Evolutionary conservation across 2,113 vertebrate species (phyloP), one percentile per base, ranked within the genome.

Genomic region (Elephantulus edwardii): DNA sequence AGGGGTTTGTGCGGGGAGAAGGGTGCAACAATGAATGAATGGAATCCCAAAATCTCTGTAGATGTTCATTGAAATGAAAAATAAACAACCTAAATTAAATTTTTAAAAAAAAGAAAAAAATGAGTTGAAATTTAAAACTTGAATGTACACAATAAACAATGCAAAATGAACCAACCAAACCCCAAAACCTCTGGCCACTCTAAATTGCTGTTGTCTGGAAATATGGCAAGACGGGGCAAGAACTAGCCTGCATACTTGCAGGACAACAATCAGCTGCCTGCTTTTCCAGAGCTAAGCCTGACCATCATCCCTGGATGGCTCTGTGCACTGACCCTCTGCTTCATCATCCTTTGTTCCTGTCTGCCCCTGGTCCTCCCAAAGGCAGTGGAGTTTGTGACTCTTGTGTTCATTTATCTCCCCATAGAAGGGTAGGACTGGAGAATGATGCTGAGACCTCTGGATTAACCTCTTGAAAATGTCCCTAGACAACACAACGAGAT

Each of bases 151-250:
- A n/a, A n/a, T 30, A 72, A 54, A 50, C 48, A 87, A 54, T 71
- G 38, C 35, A 84, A 93, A 79, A 50, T 16, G 22, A 46, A 78
- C 48, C 50, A 52, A 13, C 46, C n/a, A 38, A 26, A 56, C 44
- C 13, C 5, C 16, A 54, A 54, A 13, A 54, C 5, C 9, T 19
- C 16, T 19, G 82, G 8, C 13, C 30, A 70, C 26, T 64, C 56
- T 46, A 83, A 28, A 52, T 86, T 92, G 72, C 40, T 52, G 7
- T 83, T 83, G 87, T 50, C 64, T 86, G 74, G n/a, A 38, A 35
- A 26, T 40, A 56, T 22, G 24, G 17, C 19, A 71, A 16, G 14
- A 50, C 0, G 17, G 80, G 66, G 30, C 28, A 91, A 40, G 20
- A 28, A 0, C 50, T 58, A 84, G 79, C 71, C 58, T 35, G 40